Conservation (phyloP, 2,797 vertebrate species). For the Scolopax bukidnonensis region DNA sequence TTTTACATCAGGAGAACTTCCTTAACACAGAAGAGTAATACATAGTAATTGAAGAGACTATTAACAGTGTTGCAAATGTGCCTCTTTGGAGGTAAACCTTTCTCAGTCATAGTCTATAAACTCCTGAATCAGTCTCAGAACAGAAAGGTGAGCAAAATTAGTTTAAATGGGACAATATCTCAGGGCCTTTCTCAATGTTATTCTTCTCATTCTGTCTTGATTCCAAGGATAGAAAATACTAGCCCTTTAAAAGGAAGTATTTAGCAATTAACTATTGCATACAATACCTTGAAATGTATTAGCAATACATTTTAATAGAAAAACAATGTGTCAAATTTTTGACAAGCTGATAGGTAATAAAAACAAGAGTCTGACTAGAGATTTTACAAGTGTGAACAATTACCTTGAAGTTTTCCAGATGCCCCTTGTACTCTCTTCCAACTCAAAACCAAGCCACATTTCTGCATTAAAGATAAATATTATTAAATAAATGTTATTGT, state of each 20-base stretch:
- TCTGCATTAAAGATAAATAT: constrained; percentile 79
- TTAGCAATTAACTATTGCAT: background rate
- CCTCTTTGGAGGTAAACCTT: background rate
- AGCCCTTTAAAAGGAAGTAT: background rate
- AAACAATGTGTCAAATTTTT: background rate
- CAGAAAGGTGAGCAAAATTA: background rate
- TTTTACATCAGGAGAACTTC: background rate
- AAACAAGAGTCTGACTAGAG: background rate
- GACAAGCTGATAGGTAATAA: background rate
- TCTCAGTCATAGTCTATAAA: background rate
- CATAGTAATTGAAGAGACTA: background rate
- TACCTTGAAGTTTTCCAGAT: constrained; percentile 99
- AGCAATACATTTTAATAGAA: background rate
- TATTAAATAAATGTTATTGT: background rate
- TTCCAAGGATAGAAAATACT: background rate
- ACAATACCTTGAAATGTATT: background rate
- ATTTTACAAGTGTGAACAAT: background rate
- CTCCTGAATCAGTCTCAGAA: background rate
- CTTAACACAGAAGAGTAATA: background rate
- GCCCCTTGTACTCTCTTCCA: constrained; percentile 99
- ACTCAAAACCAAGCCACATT: constrained; percentile 98
- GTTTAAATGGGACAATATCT: too few relatives aligned
- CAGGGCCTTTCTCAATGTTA: background rate
- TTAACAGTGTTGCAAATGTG: background rate
- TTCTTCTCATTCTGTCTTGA: background rate